A percentile compares a stretch with the other conserved stretches of the same genome.
Conservation (phyloP, 2,888 invertebrate genomes). For the Orchesellides sinensis region DNA sequence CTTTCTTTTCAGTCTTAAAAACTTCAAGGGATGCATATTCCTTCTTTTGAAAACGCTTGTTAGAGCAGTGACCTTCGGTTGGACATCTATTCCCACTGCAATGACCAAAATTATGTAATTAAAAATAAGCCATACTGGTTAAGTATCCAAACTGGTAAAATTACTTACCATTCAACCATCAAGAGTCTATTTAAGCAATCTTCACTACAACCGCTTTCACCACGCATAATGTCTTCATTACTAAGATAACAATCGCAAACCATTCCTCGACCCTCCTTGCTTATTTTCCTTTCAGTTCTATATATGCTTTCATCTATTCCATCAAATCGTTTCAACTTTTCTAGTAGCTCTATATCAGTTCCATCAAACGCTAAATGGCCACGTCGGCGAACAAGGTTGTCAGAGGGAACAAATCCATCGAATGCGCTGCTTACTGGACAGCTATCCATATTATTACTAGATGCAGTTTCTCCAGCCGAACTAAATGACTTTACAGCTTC, state of each 20-base stretch:
- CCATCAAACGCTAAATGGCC: slow-evolving; percentile 68
- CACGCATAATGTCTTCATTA: slow-evolving; percentile 89
- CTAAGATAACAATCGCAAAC: slow-evolving; percentile 96
- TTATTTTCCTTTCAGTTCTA: slow-evolving; percentile 84
- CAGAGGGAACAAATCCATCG: slow-evolving; percentile 15
- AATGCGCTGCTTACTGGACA: slow-evolving; percentile 5
- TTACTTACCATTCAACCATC: slow-evolving; percentile 95
- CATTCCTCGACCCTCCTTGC: slow-evolving; percentile 95
- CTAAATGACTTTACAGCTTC: slow-evolving; percentile 78
- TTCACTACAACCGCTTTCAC: slow-evolving; percentile 93
- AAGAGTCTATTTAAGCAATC: slow-evolving; percentile 97
- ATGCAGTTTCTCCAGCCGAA: background rate
- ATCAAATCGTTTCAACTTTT: slow-evolving; percentile 85
- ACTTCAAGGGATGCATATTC: slow-evolving; percentile 90
- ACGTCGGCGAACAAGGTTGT: slow-evolving; percentile 61
- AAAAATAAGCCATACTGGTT: slow-evolving; percentile 17
- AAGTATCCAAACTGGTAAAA: background rate
- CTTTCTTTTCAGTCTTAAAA: slow-evolving; percentile 91
- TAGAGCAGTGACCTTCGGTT: slow-evolving; percentile 93
- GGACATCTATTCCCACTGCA: slow-evolving; percentile 92
- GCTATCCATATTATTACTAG: background rate
- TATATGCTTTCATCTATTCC: slow-evolving; percentile 92
- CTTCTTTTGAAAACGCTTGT: slow-evolving; percentile 93
- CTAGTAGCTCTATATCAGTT: slow-evolving; percentile 78
- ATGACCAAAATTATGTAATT: background rate